These are phyloP conservation scores for Hydrolagus affinis DNA, from an alignment of 2,113 vertebrate genomes.

Conservation along the genomic window DNA sequence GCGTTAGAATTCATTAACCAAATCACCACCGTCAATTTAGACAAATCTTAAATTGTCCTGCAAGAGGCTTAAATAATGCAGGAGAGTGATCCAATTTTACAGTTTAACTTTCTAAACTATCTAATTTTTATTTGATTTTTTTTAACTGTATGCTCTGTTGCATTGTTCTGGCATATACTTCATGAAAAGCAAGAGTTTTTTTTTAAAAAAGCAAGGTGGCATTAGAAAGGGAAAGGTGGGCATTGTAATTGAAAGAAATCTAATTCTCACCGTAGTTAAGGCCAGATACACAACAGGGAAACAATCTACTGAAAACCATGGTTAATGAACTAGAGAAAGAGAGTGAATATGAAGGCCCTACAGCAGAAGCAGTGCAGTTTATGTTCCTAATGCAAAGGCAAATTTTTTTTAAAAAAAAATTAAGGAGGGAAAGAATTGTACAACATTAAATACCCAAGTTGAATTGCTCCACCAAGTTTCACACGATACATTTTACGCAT, in stretches of 20 bases:
- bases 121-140: constrained; percentile 27
- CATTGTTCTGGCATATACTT: constrained; percentile 29
- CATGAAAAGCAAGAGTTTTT: constrained; percentile 13
- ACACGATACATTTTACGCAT: constrained; percentile 1
- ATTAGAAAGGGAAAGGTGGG: constrained; percentile 29
- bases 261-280: constrained; percentile 22
- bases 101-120: constrained; percentile 25
- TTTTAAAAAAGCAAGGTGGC: constrained; percentile 27
- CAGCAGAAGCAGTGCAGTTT: constrained; percentile 31
- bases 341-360: constrained; percentile 25
- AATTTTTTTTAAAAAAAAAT: constrained; percentile 3
- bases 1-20: constrained; percentile 30
- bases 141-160: constrained; percentile 12
- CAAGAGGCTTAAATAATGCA: constrained; percentile 24
- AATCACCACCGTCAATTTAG: constrained; percentile 1
- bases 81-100: constrained; percentile 30
- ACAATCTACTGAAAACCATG: constrained; percentile 6
- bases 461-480: constrained; percentile 25
- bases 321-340: constrained; percentile 28
- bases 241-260: constrained; percentile 27
- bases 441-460: constrained; percentile 32
- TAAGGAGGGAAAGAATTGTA: constrained; percentile 30
- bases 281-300: constrained; percentile 29
- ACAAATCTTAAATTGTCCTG: constrained; percentile 16
- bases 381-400: constrained; percentile 30